phyloP scores from a whole-genome alignment of 92 coral and sea anemone species.

The Nematostella vectensis region DNA sequence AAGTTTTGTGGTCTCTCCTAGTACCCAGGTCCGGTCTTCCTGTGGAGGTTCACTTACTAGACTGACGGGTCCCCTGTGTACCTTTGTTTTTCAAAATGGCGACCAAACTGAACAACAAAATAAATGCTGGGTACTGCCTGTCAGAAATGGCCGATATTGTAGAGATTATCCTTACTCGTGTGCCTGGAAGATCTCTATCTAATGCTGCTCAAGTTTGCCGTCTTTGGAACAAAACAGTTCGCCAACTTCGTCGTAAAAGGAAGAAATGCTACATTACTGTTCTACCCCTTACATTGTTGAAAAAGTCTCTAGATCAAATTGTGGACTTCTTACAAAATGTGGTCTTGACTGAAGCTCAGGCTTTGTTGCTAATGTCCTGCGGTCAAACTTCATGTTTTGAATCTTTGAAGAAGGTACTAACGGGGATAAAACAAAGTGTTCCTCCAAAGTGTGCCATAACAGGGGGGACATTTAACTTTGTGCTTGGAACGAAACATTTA shows the following conservation, averaged over 20 bases:
- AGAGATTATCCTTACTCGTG: slow-evolving; percentile 41
- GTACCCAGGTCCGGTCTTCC: slow-evolving; percentile 12
- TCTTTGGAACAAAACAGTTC: slow-evolving; percentile 54
- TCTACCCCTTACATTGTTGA: background rate
- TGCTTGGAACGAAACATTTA: background rate
- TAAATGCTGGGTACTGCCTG: too few species aligned
- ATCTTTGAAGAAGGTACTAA: slow-evolving; percentile 7
- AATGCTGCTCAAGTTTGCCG: slow-evolving; percentile 55
- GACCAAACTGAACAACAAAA: too few species aligned
- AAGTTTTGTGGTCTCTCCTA: too few species aligned
- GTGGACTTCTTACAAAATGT: background rate
- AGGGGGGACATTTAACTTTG: slow-evolving; percentile 6
- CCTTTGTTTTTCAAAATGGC: slow-evolving; percentile 24
- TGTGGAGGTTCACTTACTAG: slow-evolving; percentile 16
- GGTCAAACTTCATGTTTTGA: slow-evolving; percentile 5
- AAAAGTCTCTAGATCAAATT: background rate
- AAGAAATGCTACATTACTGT: slow-evolving; percentile 9
- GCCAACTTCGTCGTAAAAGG: slow-evolving; percentile 45
- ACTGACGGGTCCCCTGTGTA: background rate
- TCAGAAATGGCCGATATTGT: slow-evolving; percentile 49
- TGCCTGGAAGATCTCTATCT: slow-evolving; percentile 49
- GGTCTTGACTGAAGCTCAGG: slow-evolving; percentile 21
- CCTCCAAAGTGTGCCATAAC: slow-evolving; percentile 10
- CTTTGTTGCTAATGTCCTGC: slow-evolving; percentile 6
- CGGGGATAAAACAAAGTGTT: slow-evolving; percentile 2